Base-by-base conservation (phyloP, 1,140 invertebrate species). In the Aphidius gifuensis region DNA sequence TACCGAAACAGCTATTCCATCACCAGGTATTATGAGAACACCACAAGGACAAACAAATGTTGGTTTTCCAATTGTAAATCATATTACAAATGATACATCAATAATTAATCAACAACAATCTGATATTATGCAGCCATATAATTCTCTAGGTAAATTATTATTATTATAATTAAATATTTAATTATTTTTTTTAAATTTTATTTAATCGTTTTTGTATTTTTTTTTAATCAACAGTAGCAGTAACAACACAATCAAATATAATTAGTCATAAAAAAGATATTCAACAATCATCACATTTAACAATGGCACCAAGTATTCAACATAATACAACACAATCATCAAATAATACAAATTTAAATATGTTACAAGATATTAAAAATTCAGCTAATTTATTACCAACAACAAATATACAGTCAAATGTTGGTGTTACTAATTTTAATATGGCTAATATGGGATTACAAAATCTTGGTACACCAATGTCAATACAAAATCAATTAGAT, bases 71-170 rank as follows among this genome's bases (percentile, higher is more conserved):
- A 75, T 69, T 66, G 69, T 73, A 23, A 79, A 72, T 61, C 60
- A 70, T 49, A 64, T 73, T 9, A 51, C 68, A 38, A 60, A 67
- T 23, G 78, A 75, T n/a, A 69, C 61, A 43, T 66, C 71, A 42
- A 58, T 66, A 9, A 69, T 75, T 61, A 71, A 62, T 55, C 71
- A 72, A 46, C 74, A 75, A 60, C 72, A 16, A 16, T 16, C 74
- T 49, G 78, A 81, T 62, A 73, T 81, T 62, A 69, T 81, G 61
- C 77, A 80, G 67, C 67, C 77, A 49, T 80, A 73, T 63, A 80
- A 73, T 72, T 66, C 76, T 72, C 53, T 80, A 76, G 78, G 79
- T 80, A 75, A 56, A 61, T 39, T 58, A 47, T 16, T 43, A 65
- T 42, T 47, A 23, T 32, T 40, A 51, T 45, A 55, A 44, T 9